Conservation (phyloP, 2,888 invertebrate species). For the Crossocerus cetratus region DNA sequence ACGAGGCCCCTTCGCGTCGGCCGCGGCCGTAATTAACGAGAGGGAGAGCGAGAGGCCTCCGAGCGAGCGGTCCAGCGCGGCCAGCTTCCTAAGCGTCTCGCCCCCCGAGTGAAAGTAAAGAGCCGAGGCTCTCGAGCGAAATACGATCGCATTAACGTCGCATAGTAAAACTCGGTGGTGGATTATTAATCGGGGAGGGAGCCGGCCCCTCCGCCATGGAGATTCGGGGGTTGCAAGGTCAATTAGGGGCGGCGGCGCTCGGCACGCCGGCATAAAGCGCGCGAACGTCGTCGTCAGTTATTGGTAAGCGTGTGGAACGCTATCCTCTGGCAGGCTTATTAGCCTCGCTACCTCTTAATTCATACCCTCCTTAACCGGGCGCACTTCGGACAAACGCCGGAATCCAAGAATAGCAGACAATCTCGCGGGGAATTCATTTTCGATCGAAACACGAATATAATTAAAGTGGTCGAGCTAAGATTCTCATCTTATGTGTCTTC, state of each 20-base stretch:
- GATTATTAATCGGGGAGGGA: neutral
- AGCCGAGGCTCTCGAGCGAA: too few species aligned
- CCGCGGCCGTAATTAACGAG: neutral
- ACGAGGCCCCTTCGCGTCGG: constrained; percentile 49
- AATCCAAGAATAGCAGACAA: too few species aligned
- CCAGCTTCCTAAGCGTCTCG: too few species aligned
- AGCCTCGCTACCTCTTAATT: constrained; percentile 69
- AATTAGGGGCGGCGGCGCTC: constrained; percentile 26
- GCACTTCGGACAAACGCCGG: too few species aligned
- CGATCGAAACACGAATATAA: too few species aligned
- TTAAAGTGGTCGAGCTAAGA: too few species aligned
- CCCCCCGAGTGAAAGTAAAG: too few species aligned
- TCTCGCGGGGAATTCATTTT: too few species aligned
- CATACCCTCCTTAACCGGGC: constrained; percentile 57
- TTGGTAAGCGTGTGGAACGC: constrained; percentile 63
- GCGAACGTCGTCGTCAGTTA: constrained; percentile 64
- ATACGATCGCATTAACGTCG: neutral
- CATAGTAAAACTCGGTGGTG: neutral
- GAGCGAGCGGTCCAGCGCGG: too few species aligned
- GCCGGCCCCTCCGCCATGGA: constrained; percentile 22
- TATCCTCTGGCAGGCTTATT: constrained; percentile 64
- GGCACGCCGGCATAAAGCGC: constrained; percentile 56
- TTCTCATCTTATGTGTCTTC: too few species aligned
- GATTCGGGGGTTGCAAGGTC: constrained; percentile 23
- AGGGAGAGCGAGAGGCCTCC: too few species aligned